These are phyloP conservation scores for Sibirionetta formosa DNA, from an alignment of 2,797 vertebrate species.

Conservation along the genomic window DNA sequence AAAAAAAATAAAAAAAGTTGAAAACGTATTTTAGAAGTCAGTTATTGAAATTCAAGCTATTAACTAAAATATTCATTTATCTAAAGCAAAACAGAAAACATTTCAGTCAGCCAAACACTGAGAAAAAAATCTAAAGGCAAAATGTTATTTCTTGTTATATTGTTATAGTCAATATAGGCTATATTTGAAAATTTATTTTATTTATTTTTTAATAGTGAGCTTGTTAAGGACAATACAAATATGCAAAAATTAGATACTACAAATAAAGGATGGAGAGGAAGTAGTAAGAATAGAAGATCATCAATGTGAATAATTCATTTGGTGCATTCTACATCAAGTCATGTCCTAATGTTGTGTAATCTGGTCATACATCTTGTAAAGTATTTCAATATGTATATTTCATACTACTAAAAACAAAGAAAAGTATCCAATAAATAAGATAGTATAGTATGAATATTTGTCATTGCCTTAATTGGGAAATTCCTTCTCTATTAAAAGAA, in stretches of 20 bases:
- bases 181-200: conserved; percentile 16
- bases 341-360: neutral
- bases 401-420: neutral
- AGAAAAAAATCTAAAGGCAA: neutral
- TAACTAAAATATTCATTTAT: neutral
- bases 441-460: neutral
- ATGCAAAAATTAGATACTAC: neutral
- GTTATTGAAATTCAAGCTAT: neutral
- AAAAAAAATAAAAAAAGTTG: neutral
- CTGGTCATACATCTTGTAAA: neutral
- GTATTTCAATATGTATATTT: neutral
- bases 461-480: neutral
- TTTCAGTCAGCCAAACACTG: neutral
- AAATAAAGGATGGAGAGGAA: neutral
- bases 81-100: neutral
- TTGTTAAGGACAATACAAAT: neutral
- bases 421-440: neutral
- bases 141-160: neutral
- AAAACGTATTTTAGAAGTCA: neutral
- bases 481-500: neutral
- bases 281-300: neutral
- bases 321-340: neutral
- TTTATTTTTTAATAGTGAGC: neutral
- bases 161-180: neutral
- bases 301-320: neutral